Evolutionary conservation across 2,113 vertebrate genomes (phyloP).

Genomic region (Chinchilla lanigera): DNA sequence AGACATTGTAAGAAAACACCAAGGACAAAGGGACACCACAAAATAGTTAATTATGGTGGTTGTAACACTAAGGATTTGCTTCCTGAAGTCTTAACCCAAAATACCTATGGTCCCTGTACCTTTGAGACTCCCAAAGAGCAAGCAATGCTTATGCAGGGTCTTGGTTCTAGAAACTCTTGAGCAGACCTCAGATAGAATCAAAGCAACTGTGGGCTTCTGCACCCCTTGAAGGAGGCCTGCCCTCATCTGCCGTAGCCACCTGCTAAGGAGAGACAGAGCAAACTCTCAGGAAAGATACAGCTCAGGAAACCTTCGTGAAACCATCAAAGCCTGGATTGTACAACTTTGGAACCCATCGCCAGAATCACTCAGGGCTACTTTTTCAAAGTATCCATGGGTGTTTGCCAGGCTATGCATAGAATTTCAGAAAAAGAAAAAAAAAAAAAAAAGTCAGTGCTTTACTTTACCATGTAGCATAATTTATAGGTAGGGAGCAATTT

Average conservation of each 20-base stretch:
- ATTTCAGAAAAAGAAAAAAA: conserved; percentile 75
- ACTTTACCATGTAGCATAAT: conserved; percentile 84
- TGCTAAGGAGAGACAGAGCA: background rate
- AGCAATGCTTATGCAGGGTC: background rate
- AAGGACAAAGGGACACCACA: background rate
- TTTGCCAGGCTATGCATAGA: conserved; percentile 76
- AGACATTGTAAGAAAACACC: background rate
- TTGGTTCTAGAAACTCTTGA: background rate
- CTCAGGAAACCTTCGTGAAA: conserved; percentile 51
- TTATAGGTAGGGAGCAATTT: conserved; percentile 85
- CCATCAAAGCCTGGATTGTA: conserved; percentile 51
- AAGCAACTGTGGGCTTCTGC: fast-evolving
- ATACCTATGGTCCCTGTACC: background rate
- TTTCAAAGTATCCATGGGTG: conserved; percentile 78
- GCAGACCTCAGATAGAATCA: background rate
- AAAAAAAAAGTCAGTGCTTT: conserved; percentile 43
- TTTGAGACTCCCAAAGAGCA: fast-evolving
- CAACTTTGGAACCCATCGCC: conserved; percentile 38
- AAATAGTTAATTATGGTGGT: background rate
- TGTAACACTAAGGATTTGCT: background rate
- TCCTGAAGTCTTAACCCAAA: background rate
- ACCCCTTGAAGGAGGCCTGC: fast-evolving
- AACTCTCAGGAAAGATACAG: conserved; percentile 19
- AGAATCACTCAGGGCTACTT: conserved; percentile 76
- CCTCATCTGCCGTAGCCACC: fast-evolving